phyloP scores from a whole-genome alignment of 2,113 vertebrate genomes.

The Atherinomorus stipes region DNA sequence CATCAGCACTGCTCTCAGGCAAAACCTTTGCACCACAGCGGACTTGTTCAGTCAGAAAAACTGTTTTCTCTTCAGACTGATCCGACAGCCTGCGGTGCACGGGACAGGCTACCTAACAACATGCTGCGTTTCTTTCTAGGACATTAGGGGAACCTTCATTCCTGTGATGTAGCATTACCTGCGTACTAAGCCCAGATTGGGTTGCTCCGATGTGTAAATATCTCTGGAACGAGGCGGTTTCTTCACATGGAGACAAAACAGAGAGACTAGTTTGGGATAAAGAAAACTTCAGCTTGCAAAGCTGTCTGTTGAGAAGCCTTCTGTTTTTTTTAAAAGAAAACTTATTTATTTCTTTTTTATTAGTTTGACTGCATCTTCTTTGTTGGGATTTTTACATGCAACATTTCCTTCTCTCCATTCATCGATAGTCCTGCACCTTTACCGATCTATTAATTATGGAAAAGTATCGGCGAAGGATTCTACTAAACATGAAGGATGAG shows the following conservation, averaged over 20 bases:
- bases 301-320: conserved; percentile 76
- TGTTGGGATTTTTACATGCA: conserved; percentile 81
- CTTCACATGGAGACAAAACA: conserved; percentile 37
- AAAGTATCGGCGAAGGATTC: conserved; percentile 3
- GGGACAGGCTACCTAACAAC: conserved; percentile 44
- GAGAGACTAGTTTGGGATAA: conserved; percentile 7
- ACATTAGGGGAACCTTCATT: conserved; percentile 83
- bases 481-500: conserved; percentile 37
- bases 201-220: conserved; percentile 92
- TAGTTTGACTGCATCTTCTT: conserved; percentile 87
- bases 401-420: conserved; percentile 65
- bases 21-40: conserved; percentile 38
- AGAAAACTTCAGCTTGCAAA: conserved; percentile 58
- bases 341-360: conserved; percentile 90
- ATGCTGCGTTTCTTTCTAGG: conserved; percentile 70
- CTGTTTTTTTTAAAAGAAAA: conserved; percentile 57
- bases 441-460: conserved; percentile 45
- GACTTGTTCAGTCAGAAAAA: conserved; percentile 19
- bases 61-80: neutral
- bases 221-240: conserved; percentile 78
- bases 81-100: conserved; percentile 22
- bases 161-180: conserved; percentile 92
- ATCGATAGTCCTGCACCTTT: conserved; percentile 22
- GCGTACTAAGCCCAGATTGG: conserved; percentile 84
- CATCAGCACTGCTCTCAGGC: conserved; percentile 68